Evolutionary conservation across 2,797 vertebrate genomes (phyloP).

Genomic region (Squalus acanthias): DNA sequence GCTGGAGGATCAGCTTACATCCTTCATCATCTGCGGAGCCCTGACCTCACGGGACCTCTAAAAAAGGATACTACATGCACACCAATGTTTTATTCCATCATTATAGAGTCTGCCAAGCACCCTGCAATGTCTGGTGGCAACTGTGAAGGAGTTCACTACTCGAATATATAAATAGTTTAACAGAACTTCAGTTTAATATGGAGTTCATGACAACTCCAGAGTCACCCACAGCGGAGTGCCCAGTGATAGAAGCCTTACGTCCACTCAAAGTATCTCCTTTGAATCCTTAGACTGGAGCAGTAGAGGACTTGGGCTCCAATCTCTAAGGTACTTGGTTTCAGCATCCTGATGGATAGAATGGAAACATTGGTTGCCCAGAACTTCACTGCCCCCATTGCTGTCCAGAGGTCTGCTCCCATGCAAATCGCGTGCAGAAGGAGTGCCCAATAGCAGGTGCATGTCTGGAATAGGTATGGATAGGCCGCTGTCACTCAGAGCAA

Average conservation of each 20-base stretch:
- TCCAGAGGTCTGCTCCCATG: neutral
- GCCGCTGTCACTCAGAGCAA: neutral
- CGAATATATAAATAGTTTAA: neutral
- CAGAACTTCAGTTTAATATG: neutral
- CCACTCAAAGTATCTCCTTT: neutral
- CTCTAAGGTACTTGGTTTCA: neutral
- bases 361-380: neutral
- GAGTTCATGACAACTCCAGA: neutral
- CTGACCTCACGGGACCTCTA: neutral
- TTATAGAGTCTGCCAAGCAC: neutral
- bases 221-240: neutral
- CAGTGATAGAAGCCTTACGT: neutral
- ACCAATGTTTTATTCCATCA: neutral
- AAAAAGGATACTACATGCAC: neutral
- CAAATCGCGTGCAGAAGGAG: neutral
- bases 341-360: neutral
- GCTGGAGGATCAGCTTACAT: neutral
- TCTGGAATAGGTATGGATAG: neutral
- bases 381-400: neutral
- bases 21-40: neutral
- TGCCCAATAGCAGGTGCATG: neutral
- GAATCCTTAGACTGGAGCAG: neutral
- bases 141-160: neutral
- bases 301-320: neutral
- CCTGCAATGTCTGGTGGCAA: neutral